A percentile compares a stretch with the other conserved stretches of the same genome.
Evolutionary conservation across 1,140 invertebrate species (phyloP).

Genomic region (Eriocheir sinensis): DNA sequence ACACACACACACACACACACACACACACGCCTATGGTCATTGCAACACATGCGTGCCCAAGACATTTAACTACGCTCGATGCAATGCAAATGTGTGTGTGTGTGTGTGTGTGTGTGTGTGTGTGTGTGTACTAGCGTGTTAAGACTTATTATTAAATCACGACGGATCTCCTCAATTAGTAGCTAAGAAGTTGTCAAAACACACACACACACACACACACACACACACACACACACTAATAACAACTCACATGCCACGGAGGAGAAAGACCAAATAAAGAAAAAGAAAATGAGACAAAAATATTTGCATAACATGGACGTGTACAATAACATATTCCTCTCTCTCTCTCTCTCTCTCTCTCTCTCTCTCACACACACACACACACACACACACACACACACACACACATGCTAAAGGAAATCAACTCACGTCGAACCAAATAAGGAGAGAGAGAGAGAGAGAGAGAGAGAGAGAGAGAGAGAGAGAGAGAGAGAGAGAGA

Average conservation of each 20-base stretch:
- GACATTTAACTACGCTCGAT: neutral
- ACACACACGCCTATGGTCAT: neutral
- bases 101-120: too few species aligned
- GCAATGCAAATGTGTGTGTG: too few species aligned
- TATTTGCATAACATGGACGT: neutral
- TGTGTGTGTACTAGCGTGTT: too few species aligned
- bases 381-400: constrained; percentile 49
- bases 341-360: too few species aligned
- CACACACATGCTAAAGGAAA: neutral
- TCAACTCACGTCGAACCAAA: neutral
- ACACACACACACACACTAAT: neutral
- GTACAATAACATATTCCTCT: neutral
- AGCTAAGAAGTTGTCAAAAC: too few species aligned
- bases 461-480: neutral
- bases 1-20: constrained; percentile 1
- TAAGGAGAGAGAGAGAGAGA: neutral
- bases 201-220: neutral
- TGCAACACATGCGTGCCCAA: neutral
- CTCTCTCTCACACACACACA: neutral
- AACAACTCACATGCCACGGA: neutral
- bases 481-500: constrained; percentile 16
- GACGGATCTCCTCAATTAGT: too few species aligned
- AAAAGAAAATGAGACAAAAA: neutral
- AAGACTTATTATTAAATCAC: too few species aligned
- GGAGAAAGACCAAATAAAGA: neutral